Percentiles rank a stretch among this genome's conserved stretches.
phyloP scores from a whole-genome alignment of 1,140 invertebrate species.

The Orchestia grillus region DNA sequence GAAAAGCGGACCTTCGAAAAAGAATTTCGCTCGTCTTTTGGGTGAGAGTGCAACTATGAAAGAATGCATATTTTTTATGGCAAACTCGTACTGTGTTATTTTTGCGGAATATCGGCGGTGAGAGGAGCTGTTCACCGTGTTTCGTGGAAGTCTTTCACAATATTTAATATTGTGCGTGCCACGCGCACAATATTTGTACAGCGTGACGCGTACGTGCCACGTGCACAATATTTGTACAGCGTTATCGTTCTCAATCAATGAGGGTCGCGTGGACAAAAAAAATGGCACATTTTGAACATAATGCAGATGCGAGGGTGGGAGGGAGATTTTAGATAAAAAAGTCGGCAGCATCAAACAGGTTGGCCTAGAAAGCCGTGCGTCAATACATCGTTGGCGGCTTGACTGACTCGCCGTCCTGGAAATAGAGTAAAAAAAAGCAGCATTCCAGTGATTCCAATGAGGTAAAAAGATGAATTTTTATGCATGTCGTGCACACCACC shows the following conservation, averaged over 20 bases:
- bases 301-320: neutral
- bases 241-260: too few species aligned
- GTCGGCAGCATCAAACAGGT: neutral
- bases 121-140: too few species aligned
- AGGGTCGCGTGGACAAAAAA: too few species aligned
- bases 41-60: neutral
- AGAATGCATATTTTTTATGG: neutral
- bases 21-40: neutral
- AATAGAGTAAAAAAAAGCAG: too few species aligned
- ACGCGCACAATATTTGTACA: neutral
- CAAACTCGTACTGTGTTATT: neutral
- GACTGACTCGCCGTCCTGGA: too few species aligned
- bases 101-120: neutral
- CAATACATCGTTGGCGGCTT: too few species aligned
- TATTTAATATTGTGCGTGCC: neutral
- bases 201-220: neutral
- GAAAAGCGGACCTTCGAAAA: neutral
- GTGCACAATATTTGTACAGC: too few species aligned
- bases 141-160: too few species aligned
- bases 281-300: neutral
- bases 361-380: neutral
- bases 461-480: too few species aligned
- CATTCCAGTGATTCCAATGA: too few species aligned
- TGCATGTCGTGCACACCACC: too few species aligned
- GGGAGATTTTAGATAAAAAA: neutral